phyloP scores from a whole-genome alignment of 92 coral and sea anemone genomes.

The Micromussa lordhowensis region DNA sequence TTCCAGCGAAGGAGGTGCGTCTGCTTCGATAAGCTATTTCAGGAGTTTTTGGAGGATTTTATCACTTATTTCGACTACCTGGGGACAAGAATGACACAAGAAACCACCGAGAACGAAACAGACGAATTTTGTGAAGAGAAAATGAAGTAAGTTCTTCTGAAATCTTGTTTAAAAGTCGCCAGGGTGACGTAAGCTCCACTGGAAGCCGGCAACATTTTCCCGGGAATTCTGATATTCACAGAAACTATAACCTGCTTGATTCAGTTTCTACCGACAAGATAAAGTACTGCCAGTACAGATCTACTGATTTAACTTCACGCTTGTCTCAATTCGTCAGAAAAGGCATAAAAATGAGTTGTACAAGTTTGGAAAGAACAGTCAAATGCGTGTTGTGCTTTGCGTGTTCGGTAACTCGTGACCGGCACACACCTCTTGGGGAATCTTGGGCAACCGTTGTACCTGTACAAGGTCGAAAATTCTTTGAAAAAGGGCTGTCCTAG shows the following conservation, averaged over 20 bases:
- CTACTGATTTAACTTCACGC: neutral
- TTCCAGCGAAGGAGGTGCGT: neutral
- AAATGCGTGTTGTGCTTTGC: neutral
- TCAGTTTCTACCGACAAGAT: neutral
- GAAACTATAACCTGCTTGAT: neutral
- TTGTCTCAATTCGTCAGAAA: neutral
- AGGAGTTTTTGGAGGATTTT: neutral
- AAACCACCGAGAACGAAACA: slow-evolving; percentile 38
- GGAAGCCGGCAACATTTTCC: slow-evolving; percentile 36
- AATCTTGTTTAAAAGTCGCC: neutral
- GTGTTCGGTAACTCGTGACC: slow-evolving; percentile 25
- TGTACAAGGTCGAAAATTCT: slow-evolving; percentile 24
- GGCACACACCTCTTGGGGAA: neutral
- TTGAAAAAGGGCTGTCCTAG: slow-evolving; percentile 3
- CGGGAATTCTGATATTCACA: slow-evolving; percentile 12
- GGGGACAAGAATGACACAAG: slow-evolving; percentile 38
- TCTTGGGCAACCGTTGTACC: slow-evolving; percentile 10
- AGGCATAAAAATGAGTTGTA: neutral
- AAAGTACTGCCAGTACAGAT: neutral
- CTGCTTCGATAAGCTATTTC: too few species aligned
- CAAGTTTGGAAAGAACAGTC: neutral
- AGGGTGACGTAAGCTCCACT: slow-evolving; percentile 19
- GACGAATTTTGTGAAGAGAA: slow-evolving; percentile 34
- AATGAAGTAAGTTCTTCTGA: slow-evolving; percentile 30
- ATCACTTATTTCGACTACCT: neutral